Conservation (phyloP, 1,140 invertebrate genomes). For the Odontomachus brunneus region DNA sequence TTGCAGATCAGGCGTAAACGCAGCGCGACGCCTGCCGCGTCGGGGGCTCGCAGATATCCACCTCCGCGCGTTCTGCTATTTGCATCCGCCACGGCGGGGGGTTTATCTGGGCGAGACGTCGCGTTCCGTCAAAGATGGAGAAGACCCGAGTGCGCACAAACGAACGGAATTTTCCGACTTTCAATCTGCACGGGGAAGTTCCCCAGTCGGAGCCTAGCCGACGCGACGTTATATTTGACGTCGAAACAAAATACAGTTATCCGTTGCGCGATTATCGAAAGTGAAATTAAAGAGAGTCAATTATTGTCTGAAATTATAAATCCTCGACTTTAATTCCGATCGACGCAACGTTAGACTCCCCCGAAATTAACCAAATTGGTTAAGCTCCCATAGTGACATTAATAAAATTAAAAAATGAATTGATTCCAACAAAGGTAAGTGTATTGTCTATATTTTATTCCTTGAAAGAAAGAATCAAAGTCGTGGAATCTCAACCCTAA, state of each 20-base stretch:
- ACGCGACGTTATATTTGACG: too few relatives aligned
- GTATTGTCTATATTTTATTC: too few relatives aligned
- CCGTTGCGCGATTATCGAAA: too few relatives aligned
- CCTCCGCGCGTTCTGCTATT: conserved; percentile 6
- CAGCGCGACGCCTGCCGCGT: conserved; percentile 27
- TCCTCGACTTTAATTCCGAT: background rate
- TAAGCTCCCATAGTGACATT: too few relatives aligned
- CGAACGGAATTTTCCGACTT: conserved; percentile 45
- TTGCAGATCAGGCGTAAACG: conserved; percentile 54
- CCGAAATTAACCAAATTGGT: too few relatives aligned
- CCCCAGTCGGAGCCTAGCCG: background rate
- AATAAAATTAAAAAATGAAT: too few relatives aligned
- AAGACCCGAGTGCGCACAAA: background rate
- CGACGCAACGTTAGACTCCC: too few relatives aligned
- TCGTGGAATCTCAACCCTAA: too few relatives aligned
- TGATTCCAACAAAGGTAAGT: too few relatives aligned
- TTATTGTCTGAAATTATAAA: background rate
- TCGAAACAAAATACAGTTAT: too few relatives aligned
- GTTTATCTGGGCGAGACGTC: conserved; percentile 27
- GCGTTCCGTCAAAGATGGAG: background rate
- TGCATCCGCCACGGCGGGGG: conserved; percentile 5
- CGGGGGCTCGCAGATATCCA: conserved; percentile 3
- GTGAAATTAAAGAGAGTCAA: background rate
- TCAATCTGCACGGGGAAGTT: background rate
- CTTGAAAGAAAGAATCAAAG: too few relatives aligned